These are phyloP conservation scores for Scaptomyza hsui DNA, from an alignment of 1,140 invertebrate species.

Conservation along the genomic window DNA sequence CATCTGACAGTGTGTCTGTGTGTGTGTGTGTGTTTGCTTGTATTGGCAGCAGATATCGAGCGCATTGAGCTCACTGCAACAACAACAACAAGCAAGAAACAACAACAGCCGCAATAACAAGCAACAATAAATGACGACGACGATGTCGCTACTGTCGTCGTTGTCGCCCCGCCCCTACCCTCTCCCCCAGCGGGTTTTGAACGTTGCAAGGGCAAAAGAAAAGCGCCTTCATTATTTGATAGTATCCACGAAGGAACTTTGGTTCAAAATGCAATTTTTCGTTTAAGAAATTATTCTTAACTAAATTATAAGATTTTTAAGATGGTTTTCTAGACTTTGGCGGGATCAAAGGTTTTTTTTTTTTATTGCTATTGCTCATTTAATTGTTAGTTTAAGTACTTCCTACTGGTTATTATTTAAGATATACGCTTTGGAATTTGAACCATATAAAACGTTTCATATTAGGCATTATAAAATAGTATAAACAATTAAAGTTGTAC, in stretches of 20 bases:
- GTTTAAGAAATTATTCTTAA: background rate
- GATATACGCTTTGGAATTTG: too few relatives aligned
- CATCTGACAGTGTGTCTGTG: slow-evolving; percentile 16
- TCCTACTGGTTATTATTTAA: too few relatives aligned
- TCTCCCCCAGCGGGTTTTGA: background rate
- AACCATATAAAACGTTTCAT: too few relatives aligned
- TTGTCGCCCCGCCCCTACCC: background rate
- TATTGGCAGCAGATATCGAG: slow-evolving; percentile 65
- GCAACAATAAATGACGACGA: slow-evolving; percentile 64
- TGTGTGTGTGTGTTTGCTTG: slow-evolving; percentile 36
- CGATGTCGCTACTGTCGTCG: slow-evolving; percentile 16
- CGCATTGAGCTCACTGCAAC: slow-evolving; percentile 53
- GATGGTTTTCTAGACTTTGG: too few relatives aligned
- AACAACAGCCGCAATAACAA: slow-evolving; percentile 56
- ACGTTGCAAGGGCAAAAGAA: slow-evolving; percentile 17
- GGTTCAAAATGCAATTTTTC: slow-evolving; percentile 15
- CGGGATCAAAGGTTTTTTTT: too few relatives aligned
- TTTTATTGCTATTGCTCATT: too few relatives aligned
- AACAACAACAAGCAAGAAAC: too few relatives aligned
- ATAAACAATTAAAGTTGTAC: too few relatives aligned
- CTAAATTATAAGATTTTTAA: too few relatives aligned
- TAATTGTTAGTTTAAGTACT: too few relatives aligned
- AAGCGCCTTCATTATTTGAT: slow-evolving; percentile 27
- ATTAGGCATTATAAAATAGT: too few relatives aligned
- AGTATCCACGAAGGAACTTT: slow-evolving; percentile 10